These are phyloP conservation scores for Passerina amoena DNA, from an alignment of 2,113 vertebrate species.

Conservation along the genomic window DNA sequence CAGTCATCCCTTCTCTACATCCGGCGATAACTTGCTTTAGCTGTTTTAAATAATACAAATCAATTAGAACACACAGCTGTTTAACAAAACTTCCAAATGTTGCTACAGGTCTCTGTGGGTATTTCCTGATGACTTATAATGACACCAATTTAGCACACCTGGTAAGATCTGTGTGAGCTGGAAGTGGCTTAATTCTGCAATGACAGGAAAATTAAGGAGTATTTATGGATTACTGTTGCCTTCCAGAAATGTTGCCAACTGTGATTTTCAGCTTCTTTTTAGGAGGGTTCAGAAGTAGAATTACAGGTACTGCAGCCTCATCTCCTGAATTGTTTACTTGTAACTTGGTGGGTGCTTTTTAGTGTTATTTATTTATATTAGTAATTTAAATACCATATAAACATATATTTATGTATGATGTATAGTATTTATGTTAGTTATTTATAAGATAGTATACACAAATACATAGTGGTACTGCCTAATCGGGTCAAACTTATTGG, in stretches of 20 bases:
- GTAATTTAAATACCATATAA: not conserved
- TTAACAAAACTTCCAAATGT: conserved; percentile 76
- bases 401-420: not conserved
- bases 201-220: conserved; percentile 74
- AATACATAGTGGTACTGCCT: not conserved
- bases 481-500: not conserved
- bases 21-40: conserved; percentile 72
- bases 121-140: conserved; percentile 81
- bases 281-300: not conserved
- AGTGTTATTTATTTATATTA: not conserved
- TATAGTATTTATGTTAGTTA: not conserved
- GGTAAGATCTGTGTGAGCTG: conserved; percentile 70
- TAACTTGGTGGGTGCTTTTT: conserved; percentile 4
- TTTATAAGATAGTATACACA: not conserved
- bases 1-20: conserved; percentile 71
- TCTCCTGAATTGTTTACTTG: conserved; percentile 10
- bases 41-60: conserved; percentile 82
- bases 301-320: not conserved
- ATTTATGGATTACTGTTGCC: conserved; percentile 69
- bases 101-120: conserved; percentile 76
- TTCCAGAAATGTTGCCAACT: conserved; percentile 48
- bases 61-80: conserved; percentile 81
- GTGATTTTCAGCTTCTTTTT: conserved; percentile 22
- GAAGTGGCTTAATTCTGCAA: conserved; percentile 76
- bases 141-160: conserved; percentile 82